A percentile compares a stretch with the other conserved stretches of the same genome.
Conservation (phyloP, 2,888 invertebrate genomes). For the Tachina fera region DNA sequence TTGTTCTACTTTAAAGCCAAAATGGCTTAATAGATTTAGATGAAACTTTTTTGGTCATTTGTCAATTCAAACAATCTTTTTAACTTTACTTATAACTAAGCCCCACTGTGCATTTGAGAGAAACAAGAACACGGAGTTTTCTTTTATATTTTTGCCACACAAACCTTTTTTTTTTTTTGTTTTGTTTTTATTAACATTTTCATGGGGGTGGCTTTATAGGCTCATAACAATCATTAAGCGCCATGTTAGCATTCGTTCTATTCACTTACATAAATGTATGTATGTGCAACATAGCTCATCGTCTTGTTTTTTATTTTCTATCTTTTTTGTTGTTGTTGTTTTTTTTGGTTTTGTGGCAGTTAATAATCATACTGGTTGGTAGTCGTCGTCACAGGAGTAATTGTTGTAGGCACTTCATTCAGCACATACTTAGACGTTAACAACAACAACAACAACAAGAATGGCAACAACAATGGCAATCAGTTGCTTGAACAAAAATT, state of each 20-base stretch:
- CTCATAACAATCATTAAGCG: slow-evolving; percentile 72
- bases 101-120: slow-evolving; percentile 18
- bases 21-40: too few species aligned
- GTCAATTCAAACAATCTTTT: background rate
- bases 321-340: background rate
- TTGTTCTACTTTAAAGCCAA: too few species aligned
- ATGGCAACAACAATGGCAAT: slow-evolving; percentile 46
- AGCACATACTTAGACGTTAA: slow-evolving; percentile 70
- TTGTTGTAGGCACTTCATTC: slow-evolving; percentile 64
- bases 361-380: slow-evolving; percentile 69
- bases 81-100: background rate
- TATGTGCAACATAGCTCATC: slow-evolving; percentile 51
- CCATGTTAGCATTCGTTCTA: slow-evolving; percentile 66
- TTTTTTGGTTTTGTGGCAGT: slow-evolving; percentile 57
- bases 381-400: slow-evolving; percentile 7
- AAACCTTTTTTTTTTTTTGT: background rate
- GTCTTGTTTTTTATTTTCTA: slow-evolving; percentile 10
- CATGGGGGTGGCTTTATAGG: slow-evolving; percentile 72
- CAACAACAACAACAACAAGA: slow-evolving; percentile 51
- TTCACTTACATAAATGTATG: slow-evolving; percentile 46
- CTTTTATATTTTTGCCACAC: slow-evolving; percentile 15
- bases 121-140: slow-evolving; percentile 9
- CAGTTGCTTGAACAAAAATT: slow-evolving; percentile 56
- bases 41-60: too few species aligned
- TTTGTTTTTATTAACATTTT: slow-evolving; percentile 50